Evolutionary conservation across 2,797 vertebrate species (phyloP).

Genomic region (Siniperca scherzeri): DNA sequence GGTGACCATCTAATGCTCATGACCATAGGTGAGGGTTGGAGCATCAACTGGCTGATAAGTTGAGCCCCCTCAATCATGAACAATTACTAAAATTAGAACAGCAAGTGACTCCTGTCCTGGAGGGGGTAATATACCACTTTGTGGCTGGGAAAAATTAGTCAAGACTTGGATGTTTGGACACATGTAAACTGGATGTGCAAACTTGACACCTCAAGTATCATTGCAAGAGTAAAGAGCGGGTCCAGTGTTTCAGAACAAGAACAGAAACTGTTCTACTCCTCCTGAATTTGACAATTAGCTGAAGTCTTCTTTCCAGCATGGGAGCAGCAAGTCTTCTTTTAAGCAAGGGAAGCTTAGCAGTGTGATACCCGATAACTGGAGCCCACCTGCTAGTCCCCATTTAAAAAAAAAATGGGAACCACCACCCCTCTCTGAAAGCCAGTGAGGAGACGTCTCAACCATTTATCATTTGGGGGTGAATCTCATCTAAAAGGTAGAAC

Average conservation of each 20-base stretch:
- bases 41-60: neutral
- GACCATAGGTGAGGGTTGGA: neutral
- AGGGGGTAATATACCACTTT: neutral
- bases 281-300: neutral
- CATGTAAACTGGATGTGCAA: too few species aligned
- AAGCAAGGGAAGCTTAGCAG: neutral
- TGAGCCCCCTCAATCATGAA: neutral
- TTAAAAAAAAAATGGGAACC: too few species aligned
- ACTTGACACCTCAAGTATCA: too few species aligned
- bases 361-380: too few species aligned
- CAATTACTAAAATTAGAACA: neutral
- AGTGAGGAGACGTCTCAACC: neutral
- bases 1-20: neutral
- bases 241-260: too few species aligned
- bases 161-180: too few species aligned
- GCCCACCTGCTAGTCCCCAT: too few species aligned
- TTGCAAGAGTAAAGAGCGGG: too few species aligned
- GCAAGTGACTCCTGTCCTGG: neutral
- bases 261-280: too few species aligned
- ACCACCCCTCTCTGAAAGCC: too few species aligned
- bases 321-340: neutral
- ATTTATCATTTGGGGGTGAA: neutral
- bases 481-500: neutral
- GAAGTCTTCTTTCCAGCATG: neutral
- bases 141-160: neutral